Evolutionary conservation across 2,888 invertebrate species (phyloP), one percentile per base, ranked within the genome.

Genomic region (Patella pellucida): DNA sequence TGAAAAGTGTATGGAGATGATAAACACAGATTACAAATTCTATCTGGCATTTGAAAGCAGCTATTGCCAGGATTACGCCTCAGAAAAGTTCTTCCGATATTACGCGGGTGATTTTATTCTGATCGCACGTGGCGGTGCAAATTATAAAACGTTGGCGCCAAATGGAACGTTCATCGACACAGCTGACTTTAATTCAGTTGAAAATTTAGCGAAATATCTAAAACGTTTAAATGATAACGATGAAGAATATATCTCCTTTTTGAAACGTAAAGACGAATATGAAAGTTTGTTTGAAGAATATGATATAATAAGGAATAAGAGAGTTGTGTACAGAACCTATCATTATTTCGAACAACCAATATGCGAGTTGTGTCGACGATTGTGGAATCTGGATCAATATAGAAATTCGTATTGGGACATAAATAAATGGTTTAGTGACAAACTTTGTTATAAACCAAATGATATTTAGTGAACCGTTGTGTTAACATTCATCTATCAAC

Each of bases 361-460:
- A 68, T 80, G 80, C 52, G 73, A 78, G 51, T 50, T 78, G 50
- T 80, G 80, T 54, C 72, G 76, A 11, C 54, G 77, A 16, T 62
- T 80, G 69, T 80, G 80, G 80, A 74, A 80, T 23, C 7, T 78
- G 62, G 68, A 80, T 19, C 50, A 72, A 7, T 72, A 72, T 27
- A 51, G 27, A 27, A 72, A 72, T 27, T 52, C 71, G 9, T 72
- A 72, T 54, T 23, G 15, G 14, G 31, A 72, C n/a, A 72, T 72
- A 14, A 31, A 15, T 12, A 14, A 19, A 14, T 72, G 71, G 71
- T 72, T 52, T 54, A 27, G 31, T 3, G 54, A 31, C 2, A n/a
- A 23, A 15, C 12, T 27, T 19, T 72, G 71, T 54, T 52, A 19
- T 14, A 51, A 16, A 23, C 52, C 16, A 19, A 69, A 4, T 3